Conservation (phyloP, 1,140 invertebrate species). For the Rhyzopertha dominica region DNA sequence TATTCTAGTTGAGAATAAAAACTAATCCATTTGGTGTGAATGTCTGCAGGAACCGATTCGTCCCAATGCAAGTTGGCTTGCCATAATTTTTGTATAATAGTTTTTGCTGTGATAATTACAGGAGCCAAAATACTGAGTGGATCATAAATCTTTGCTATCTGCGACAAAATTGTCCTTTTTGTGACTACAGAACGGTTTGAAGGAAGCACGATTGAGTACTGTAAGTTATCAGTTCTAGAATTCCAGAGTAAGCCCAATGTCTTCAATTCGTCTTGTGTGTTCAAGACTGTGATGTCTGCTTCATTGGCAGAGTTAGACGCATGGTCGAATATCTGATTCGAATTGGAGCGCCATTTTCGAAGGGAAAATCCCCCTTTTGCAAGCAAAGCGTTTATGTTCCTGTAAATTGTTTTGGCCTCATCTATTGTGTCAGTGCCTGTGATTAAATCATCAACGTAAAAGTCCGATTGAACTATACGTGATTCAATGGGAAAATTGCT, state of each 20-base stretch:
- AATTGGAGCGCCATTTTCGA: no score
- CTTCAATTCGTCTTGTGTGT: conserved; percentile 7
- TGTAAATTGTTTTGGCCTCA: conserved; percentile 13
- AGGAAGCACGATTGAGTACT: conserved; percentile 18
- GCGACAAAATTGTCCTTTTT: conserved; percentile 30
- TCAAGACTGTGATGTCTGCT: conserved; percentile 1
- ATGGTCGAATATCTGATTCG: no score
- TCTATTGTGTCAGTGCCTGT: background rate
- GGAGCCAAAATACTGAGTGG: conserved; percentile 32
- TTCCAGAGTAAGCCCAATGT: no score
- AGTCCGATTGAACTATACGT: background rate
- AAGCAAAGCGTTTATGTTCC: conserved; percentile 9
- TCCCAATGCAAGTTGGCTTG: conserved; percentile 26
- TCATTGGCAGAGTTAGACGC: background rate
- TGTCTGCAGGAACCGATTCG: conserved; percentile 20
- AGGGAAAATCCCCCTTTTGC: conserved; percentile 38
- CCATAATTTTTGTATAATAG: conserved; percentile 31
- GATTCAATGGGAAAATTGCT: background rate
- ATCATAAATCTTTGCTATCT: conserved; percentile 28
- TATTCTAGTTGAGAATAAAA: no score
- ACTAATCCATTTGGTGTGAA: conserved; percentile 9
- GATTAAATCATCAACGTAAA: conserved; percentile 3
- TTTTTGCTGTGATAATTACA: conserved; percentile 26
- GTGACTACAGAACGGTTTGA: no score
- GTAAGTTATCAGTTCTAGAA: no score